Evolutionary conservation across 2,888 invertebrate genomes (phyloP).

Genomic region (Lochmaea capreae): DNA sequence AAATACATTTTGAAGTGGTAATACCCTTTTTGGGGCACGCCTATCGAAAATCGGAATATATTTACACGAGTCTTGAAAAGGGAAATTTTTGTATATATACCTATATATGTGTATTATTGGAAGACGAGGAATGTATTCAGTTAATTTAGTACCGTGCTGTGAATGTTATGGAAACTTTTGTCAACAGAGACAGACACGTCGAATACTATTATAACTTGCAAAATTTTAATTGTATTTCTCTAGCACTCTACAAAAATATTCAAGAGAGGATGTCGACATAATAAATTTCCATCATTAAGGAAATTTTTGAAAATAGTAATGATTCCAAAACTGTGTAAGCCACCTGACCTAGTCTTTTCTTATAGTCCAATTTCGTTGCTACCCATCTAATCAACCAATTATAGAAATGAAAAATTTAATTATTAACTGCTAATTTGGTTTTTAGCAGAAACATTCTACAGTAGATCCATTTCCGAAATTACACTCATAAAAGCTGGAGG

Average conservation of each 20-base stretch:
- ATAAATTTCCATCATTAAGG: not conserved
- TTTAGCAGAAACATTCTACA: no score
- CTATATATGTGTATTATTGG: constrained; percentile 8
- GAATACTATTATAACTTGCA: constrained; percentile 1
- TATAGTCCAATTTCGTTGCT: no score
- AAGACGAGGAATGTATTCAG: constrained; percentile 16
- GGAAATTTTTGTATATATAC: constrained; percentile 20
- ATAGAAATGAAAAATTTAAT: no score
- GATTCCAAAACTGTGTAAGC: no score
- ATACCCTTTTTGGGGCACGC: not conserved
- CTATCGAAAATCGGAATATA: not conserved
- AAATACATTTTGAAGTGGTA: no score
- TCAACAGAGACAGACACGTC: not conserved
- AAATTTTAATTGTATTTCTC: not conserved
- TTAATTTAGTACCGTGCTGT: not conserved
- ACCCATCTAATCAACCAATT: no score
- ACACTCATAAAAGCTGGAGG: no score
- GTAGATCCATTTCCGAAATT: no score
- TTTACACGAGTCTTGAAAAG: constrained; percentile 15
- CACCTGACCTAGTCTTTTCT: no score
- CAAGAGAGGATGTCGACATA: not conserved
- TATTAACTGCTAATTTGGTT: no score
- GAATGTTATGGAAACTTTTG: not conserved
- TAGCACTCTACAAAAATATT: not conserved
- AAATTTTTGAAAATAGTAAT: not conserved